Conservation (phyloP, 2,888 invertebrate species). For the Idaea straminata region DNA sequence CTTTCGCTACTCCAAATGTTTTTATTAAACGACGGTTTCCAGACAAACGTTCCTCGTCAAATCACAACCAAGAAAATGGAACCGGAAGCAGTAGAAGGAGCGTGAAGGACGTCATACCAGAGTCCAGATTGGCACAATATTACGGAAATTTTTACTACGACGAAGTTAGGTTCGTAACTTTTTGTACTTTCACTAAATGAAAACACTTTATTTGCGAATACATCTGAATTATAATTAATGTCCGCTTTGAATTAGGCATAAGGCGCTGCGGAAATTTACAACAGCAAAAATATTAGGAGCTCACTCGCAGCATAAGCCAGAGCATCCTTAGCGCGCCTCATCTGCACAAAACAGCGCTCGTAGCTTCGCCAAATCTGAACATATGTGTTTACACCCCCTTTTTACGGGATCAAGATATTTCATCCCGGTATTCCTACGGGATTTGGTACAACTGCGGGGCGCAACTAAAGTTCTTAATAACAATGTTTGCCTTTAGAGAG, state of each 20-base stretch:
- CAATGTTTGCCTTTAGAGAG: constrained; percentile 48
- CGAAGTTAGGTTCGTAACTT: constrained; percentile 56
- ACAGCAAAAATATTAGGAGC: too few species aligned
- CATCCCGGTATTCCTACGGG: too few species aligned
- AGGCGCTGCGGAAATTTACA: too few species aligned
- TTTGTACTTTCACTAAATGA: background rate
- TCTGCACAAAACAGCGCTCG: too few species aligned
- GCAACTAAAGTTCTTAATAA: background rate
- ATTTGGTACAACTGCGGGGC: too few species aligned
- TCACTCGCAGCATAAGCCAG: too few species aligned
- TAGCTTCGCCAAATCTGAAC: too few species aligned
- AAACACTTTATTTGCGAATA: background rate
- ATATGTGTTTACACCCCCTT: too few species aligned
- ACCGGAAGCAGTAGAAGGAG: constrained; percentile 54
- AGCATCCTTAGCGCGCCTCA: too few species aligned
- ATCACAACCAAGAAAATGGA: constrained; percentile 63
- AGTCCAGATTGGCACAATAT: constrained; percentile 81
- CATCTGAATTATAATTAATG: background rate
- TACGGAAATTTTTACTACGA: constrained; percentile 81
- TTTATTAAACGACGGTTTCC: background rate
- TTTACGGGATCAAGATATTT: too few species aligned
- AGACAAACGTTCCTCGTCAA: constrained; percentile 41
- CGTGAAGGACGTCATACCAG: constrained; percentile 83
- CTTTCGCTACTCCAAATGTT: background rate
- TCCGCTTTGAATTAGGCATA: too few species aligned